Base-by-base conservation (phyloP, 2,797 vertebrate genomes). In the Calcarius lapponicus region DNA sequence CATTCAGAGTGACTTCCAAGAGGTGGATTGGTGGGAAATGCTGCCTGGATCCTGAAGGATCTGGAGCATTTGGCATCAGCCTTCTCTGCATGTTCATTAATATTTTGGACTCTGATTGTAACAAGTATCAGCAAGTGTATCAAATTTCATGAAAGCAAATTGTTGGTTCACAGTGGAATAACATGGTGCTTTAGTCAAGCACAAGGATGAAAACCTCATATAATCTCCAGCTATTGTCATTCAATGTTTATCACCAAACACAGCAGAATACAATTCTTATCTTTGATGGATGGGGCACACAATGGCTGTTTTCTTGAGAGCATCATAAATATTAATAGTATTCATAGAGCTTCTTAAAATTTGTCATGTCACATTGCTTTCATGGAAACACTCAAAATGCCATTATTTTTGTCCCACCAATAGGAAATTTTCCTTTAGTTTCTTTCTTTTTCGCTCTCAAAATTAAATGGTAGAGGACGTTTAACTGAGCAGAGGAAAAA, bases 241-340 rank as follows among this genome's bases (percentile, higher is more conserved):
- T 97, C 95, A 93, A 57, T 95, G 96, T 97, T 97, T 94, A 96
- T 97, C 82, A 88, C 48, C 92, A 96, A 86, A 86, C 76, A 81
- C 58, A 84, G 96, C 57, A 50, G 71, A 96, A 95, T 86, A 94
- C 92, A 93, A 84, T 92, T 50, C 94, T 97, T 94, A 86, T 88
- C 93, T 92, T 74, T 97, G 96, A 97, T 96, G 95, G 97, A 97
- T 96, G 94, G 80, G 85, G 92, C 58, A 51, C 79, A 78, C 51
- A 51, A 80, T 54, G 70, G 92, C 90, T 96, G 76, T 75, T 96
- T 97, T 96, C 83, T 85, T 89, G 92, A 96, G 82, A 45, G 56
- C 70, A 94, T 94, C 94, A 97, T 97, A 97, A 97, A 98, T 98
- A 98, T 98, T 98, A 96, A 98, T 95, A 79, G 51, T 88, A 94